Evolutionary conservation across 2,797 vertebrate species (phyloP).

Genomic region (Chelon labrosus): DNA sequence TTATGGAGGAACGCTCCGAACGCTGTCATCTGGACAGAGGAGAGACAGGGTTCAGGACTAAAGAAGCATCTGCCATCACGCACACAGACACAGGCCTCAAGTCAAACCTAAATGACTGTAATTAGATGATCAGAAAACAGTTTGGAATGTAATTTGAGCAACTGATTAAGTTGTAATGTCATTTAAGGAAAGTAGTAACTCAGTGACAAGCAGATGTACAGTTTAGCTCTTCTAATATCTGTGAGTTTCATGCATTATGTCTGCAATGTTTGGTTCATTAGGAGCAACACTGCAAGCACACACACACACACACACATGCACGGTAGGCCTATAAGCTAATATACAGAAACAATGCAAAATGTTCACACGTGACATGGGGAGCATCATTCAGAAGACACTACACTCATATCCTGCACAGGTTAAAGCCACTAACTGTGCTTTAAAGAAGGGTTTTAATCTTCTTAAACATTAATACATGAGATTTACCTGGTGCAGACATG

Average conservation of each 20-base stretch:
- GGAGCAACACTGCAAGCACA: conserved; percentile 9
- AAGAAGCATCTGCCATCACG: background rate
- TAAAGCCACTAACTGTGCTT: conserved; percentile 16
- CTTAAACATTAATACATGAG: conserved; percentile 38
- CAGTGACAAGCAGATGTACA: background rate
- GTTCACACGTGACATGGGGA: conserved; percentile 23
- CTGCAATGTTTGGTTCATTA: background rate
- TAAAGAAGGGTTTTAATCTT: conserved; percentile 34
- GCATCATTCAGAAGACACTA: conserved; percentile 31
- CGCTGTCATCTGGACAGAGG: conserved; percentile 92
- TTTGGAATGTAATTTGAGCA: background rate
- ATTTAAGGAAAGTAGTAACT: background rate
- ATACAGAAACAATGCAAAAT: conserved; percentile 38
- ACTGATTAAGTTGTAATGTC: background rate
- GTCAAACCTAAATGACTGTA: conserved; percentile 1
- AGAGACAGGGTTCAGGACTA: conserved; percentile 31
- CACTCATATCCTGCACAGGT: conserved; percentile 40
- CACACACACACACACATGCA: conserved; percentile 6
- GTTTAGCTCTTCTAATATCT: background rate
- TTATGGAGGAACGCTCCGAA: conserved; percentile 99
- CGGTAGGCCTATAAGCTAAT: conserved; percentile 2
- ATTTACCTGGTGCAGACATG: conserved; percentile 52
- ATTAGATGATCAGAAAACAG: background rate
- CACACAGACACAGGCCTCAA: background rate
- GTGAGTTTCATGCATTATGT: background rate